Base-by-base conservation (phyloP, 1,140 invertebrate species). In the Macrocentrus cingulum region DNA sequence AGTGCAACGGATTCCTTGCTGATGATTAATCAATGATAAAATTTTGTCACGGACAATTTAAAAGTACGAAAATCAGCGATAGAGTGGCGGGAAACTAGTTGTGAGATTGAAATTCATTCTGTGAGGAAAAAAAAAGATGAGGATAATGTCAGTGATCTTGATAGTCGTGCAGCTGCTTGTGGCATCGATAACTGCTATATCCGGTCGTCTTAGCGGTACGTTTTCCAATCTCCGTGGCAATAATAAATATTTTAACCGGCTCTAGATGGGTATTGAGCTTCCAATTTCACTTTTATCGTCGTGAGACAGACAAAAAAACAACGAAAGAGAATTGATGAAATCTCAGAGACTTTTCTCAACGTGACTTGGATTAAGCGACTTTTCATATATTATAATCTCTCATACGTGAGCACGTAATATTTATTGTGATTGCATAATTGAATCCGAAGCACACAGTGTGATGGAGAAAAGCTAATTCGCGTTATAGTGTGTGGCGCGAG, bases 161-260 rank as follows among this genome's bases (percentile, higher is more conserved):
- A 15, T 59, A 41, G 48, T 59, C 23, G 32, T 46, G 15, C 19
- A 45, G 41, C 13, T 25, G 42, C 32, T 59, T 44, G 39, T 34
- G 3, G 39, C 41, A 11, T 39, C 36, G 32, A 53, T 36, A 22
- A 7, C 37, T 9, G 39, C 50, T 13, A 48, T 59, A 53, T 42
- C 57, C 1, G 57, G 57, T 37, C 49, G 57, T 37, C 42, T 59
- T 7, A 59, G 18, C 25, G 57, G 57, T 59, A 59, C 20, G 57
- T 59, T 36, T 39, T 25, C 18, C 50, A 37, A 41, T 46, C 25
- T 46, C 19, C 19, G n/a, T 13, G 9, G n/a, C 44, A 46, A 46
- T 46, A 46, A 46, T 29, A 29, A 29, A 29, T 29, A 9, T 9
- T 29, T 5, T 29, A 46, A n/a, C 22, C 9, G 25, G 13, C 4